Base-by-base conservation (phyloP, 2,888 invertebrate genomes). In the Temnothorax unifasciatus region DNA sequence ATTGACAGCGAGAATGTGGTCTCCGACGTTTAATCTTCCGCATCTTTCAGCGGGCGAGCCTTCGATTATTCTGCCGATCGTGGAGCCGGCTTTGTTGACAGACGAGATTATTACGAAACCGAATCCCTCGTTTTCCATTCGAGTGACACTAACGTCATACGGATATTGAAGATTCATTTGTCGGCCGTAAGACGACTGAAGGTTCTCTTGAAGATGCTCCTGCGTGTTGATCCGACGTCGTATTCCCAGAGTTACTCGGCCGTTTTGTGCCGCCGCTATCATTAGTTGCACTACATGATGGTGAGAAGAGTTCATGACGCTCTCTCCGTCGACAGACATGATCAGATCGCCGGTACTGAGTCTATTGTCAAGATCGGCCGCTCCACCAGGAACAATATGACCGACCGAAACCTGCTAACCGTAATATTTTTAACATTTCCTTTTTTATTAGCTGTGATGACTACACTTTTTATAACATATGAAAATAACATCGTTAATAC, bases 21-120 rank as follows among this genome's bases (percentile, higher is more conserved):
- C 99, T 0, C 99, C 99, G 8, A 99, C 98, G 94, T 97, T 98
- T 0, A 99, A 96, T 81, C 97, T 96, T 0, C 98, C 98, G 95
- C 99, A 99, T 87, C 98, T 96, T 91, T 99, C 99, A 0, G 99
- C 99, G 0, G 99, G 99, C 90, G 99, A 99, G 90, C 98, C 98
- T 83, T 98, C 98, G 92, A 99, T 98, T 89, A 99, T 97, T 93
- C 99, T 97, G 97, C 99, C 99, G 90, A 99, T 99, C 38, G 98
- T 98, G 0, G 97, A 97, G 44, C 98, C 97, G 86, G 97, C 97
- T 95, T 97, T 97, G 90, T 98, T 98, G 4, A 98, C 98, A 6
- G 98, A 98, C 0, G 99, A 99, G 92, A 99, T 99, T 90, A 99
- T 99, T 69, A 99, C 99, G 95, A 99, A 99, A 15, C 99, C 99